Evolutionary conservation across 1,140 invertebrate genomes (phyloP).

Genomic region (Parapsyche elsis): DNA sequence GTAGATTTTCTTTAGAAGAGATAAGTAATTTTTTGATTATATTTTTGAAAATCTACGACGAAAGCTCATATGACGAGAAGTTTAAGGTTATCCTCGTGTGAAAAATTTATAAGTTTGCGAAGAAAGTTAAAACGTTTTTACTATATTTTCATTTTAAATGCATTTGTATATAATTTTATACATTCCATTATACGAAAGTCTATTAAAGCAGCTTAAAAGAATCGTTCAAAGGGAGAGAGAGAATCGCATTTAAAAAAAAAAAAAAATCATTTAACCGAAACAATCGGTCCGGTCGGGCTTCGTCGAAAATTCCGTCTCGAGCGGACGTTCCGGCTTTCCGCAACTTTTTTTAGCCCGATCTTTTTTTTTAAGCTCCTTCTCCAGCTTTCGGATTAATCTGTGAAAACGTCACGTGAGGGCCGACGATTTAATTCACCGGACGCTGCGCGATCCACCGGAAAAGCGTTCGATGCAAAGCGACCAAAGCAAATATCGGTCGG

Average conservation of each 20-base stretch:
- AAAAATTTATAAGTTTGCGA: no score
- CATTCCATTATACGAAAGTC: no score
- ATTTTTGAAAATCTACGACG: no score
- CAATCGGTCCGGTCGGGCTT: not conserved
- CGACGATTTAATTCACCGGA: constrained; percentile 49
- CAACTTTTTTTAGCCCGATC: not conserved
- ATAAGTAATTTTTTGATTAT: no score
- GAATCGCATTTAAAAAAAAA: not conserved
- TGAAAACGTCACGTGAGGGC: constrained; percentile 53
- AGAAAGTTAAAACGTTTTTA: no score
- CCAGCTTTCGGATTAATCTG: constrained; percentile 44
- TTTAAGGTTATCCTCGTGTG: no score
- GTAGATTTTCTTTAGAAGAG: no score
- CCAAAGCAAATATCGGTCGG: constrained; percentile 6
- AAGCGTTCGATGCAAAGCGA: not conserved
- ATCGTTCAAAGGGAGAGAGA: not conserved
- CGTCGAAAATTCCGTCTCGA: not conserved
- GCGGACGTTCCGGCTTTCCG: not conserved
- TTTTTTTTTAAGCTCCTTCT: not conserved
- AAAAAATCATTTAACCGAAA: not conserved
- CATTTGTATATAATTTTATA: no score
- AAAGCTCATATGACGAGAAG: no score
- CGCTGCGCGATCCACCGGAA: not conserved
- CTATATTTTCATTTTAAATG: no score
- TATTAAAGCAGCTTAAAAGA: no score